Evolutionary conservation across 2,888 invertebrate genomes (phyloP).

Genomic region (Cetonia aurata): DNA sequence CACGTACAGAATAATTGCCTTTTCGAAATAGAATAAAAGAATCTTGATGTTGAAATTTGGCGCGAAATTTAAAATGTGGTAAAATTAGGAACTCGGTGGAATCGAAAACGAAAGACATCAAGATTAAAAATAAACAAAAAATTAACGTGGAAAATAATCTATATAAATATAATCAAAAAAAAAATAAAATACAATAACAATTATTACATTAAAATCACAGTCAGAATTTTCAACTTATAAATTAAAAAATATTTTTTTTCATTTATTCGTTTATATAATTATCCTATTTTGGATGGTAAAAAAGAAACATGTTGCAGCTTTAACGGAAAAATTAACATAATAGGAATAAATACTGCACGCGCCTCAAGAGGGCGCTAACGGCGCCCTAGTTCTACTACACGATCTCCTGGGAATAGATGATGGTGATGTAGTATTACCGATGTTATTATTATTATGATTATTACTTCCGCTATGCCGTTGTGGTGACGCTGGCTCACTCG

Average conservation of each 20-base stretch:
- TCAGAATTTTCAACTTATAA: constrained; percentile 54
- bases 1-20: too few species aligned
- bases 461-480: constrained; percentile 50
- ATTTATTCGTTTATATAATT: constrained; percentile 3
- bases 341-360: not conserved
- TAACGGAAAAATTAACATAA: not conserved
- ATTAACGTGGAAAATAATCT: constrained; percentile 44
- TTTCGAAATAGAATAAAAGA: too few species aligned
- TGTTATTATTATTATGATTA: constrained; percentile 1
- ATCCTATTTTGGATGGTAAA: constrained; percentile 22
- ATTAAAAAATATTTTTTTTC: constrained; percentile 33
- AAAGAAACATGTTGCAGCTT: not conserved
- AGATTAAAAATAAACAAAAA: constrained; percentile 41
- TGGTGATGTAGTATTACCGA: constrained; percentile 44
- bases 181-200: constrained; percentile 48
- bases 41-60: not conserved
- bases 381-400: constrained; percentile 59
- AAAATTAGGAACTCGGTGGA: too few species aligned
- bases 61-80: constrained; percentile 1
- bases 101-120: constrained; percentile 28
- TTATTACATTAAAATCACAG: constrained; percentile 57
- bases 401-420: constrained; percentile 61
- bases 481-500: constrained; percentile 60
- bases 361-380: constrained; percentile 39
- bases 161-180: constrained; percentile 48